phyloP scores from a whole-genome alignment of 2,797 vertebrate species.

The Antrozous pallidus region DNA sequence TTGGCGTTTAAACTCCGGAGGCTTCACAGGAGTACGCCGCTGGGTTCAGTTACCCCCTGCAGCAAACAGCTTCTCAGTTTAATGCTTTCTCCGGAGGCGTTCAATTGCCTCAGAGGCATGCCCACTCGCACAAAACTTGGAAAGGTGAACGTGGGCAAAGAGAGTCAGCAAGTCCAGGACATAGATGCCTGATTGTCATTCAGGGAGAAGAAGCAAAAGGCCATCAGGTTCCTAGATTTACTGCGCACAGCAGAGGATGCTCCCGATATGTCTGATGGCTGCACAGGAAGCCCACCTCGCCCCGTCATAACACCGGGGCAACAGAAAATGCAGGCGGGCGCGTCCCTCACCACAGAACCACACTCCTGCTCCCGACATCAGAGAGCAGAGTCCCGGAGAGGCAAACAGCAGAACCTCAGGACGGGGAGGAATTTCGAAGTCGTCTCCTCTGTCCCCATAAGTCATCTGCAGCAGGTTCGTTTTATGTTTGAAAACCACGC shows the following conservation, averaged over 20 bases:
- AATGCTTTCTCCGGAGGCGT: not conserved
- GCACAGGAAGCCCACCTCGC: not conserved
- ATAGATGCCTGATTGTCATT: not conserved
- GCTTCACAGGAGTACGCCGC: not conserved
- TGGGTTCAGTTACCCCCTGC: not conserved
- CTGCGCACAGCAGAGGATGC: not conserved
- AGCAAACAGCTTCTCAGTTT: not conserved
- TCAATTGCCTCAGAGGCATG: not conserved
- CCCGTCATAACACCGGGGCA: not conserved
- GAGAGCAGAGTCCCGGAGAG: not conserved
- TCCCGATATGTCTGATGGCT: not conserved
- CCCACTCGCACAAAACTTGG: not conserved
- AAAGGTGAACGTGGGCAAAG: not conserved
- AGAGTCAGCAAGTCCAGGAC: not conserved
- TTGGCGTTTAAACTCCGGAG: not conserved
- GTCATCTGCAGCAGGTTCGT: slow-evolving; percentile 22
- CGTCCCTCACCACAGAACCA: too few relatives aligned
- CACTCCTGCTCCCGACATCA: not conserved
- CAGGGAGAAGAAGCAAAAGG: not conserved
- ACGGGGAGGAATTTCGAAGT: slow-evolving; percentile 10
- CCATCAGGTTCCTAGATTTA: not conserved
- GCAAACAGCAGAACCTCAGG: not conserved
- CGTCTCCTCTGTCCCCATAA: not conserved
- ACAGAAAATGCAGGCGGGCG: not conserved
- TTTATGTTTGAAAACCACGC: slow-evolving; percentile 28